These are phyloP conservation scores for Aselliscus stoliczkanus DNA, from an alignment of 2,797 vertebrate genomes.

Conservation along the genomic window DNA sequence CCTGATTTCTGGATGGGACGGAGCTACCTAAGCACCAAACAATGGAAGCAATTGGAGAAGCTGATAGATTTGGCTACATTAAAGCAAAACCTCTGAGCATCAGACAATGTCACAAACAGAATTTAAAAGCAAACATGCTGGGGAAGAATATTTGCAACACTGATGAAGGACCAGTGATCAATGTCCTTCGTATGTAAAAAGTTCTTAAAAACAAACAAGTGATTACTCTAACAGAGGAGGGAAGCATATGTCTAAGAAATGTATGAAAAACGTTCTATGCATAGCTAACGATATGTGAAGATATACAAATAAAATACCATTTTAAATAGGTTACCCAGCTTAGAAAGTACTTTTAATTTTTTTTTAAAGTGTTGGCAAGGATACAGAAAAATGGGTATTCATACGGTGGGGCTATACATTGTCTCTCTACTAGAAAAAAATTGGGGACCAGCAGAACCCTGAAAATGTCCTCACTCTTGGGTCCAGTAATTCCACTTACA, in stretches of 20 bases:
- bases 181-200: neutral
- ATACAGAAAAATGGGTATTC: neutral
- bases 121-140: neutral
- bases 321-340: neutral
- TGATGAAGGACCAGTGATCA: neutral
- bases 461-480: neutral
- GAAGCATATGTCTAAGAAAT: neutral
- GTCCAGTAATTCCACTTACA: neutral
- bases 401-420: neutral
- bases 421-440: neutral
- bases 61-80: neutral
- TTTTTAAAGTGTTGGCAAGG: neutral
- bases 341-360: neutral
- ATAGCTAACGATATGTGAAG: neutral
- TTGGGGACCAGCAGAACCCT: neutral
- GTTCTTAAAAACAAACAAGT: neutral
- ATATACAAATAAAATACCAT: neutral
- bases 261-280: neutral
- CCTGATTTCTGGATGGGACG: neutral
- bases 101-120: neutral
- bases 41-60: neutral
- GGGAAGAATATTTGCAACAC: neutral
- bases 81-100: neutral
- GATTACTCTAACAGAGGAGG: neutral
- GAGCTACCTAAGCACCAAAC: neutral